Percentiles rank a stretch among this genome's conserved stretches.
These are phyloP conservation scores for Kuschelorhynchus macadamiae DNA, from an alignment of 2,888 invertebrate genomes.

Conservation along the genomic window DNA sequence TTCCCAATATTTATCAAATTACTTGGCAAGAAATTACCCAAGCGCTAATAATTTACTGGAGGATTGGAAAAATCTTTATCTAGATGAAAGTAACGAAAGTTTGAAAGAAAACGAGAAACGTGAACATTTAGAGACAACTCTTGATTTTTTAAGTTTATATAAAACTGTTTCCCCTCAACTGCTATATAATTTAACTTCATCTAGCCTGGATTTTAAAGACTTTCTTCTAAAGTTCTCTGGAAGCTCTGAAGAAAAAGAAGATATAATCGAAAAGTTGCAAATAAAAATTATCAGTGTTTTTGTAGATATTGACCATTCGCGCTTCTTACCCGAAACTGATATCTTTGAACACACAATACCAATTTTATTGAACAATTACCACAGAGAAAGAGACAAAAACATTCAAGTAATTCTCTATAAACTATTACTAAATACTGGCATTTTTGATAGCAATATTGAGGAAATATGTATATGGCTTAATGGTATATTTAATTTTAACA, in stretches of 20 bases:
- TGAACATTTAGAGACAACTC: conserved; percentile 63
- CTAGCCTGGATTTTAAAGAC: conserved; percentile 50
- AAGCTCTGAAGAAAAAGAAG: conserved; percentile 45
- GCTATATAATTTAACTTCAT: conserved; percentile 63
- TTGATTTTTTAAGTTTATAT: conserved; percentile 73
- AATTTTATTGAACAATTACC: conserved; percentile 66
- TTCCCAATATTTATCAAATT: conserved; percentile 51
- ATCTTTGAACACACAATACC: conserved; percentile 57
- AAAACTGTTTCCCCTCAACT: conserved; percentile 71
- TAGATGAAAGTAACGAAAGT: not conserved
- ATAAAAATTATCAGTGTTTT: conserved; percentile 68
- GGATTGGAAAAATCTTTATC: conserved; percentile 61
- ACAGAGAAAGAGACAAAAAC: conserved; percentile 65
- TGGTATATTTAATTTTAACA: conserved; percentile 59
- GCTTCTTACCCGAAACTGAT: conserved; percentile 61
- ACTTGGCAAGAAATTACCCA: conserved; percentile 63
- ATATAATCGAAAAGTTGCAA: conserved; percentile 58
- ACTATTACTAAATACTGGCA: conserved; percentile 75
- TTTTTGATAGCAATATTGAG: conserved; percentile 76
- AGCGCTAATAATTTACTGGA: conserved; percentile 60
- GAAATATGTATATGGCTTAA: conserved; percentile 78
- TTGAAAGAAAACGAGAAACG: conserved; percentile 44
- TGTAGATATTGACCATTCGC: conserved; percentile 62
- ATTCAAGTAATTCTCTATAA: conserved; percentile 65
- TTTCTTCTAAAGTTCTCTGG: conserved; percentile 47